Conservation (phyloP, 2,113 vertebrate species). For the Phalacrocorax pelagicus region DNA sequence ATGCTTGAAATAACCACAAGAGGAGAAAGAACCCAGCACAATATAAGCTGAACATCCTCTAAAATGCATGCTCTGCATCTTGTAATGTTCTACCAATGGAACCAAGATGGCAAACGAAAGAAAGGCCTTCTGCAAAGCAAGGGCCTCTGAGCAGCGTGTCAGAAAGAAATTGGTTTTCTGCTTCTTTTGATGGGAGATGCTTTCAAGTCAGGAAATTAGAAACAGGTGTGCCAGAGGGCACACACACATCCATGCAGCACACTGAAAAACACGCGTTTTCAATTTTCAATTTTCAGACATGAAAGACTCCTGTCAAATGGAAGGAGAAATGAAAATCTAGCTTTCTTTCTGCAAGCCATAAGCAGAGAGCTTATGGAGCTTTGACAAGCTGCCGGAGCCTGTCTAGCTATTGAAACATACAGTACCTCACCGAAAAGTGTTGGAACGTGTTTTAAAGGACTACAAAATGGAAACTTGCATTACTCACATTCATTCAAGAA, state of each 20-base stretch:
- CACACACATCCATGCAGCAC: conserved; percentile 83
- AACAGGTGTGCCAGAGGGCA: conserved; percentile 93
- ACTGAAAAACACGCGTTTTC: conserved; percentile 83
- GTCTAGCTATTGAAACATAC: conserved; percentile 56
- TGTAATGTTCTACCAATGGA: conserved; percentile 51
- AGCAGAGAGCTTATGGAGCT: conserved; percentile 69
- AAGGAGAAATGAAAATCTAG: conserved; percentile 81
- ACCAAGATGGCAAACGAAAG: conserved; percentile 65
- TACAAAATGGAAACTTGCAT: conserved; percentile 37
- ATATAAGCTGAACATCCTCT: conserved; percentile 31
- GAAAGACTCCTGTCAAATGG: conserved; percentile 91
- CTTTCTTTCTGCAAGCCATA: conserved; percentile 78
- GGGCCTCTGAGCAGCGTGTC: conserved; percentile 78
- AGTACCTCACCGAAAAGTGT: conserved; percentile 37
- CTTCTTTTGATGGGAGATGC: conserved; percentile 91
- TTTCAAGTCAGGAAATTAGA: conserved; percentile 98
- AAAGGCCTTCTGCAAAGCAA: conserved; percentile 60
- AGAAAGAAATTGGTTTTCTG: conserved; percentile 88
- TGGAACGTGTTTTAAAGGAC: conserved; percentile 51
- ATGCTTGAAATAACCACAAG: conserved; percentile 71
- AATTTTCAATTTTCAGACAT: conserved; percentile 89
- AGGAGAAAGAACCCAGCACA: conserved; percentile 48
- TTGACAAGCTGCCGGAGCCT: conserved; percentile 59
- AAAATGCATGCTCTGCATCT: conserved; percentile 52
- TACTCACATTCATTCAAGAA: neutral